A percentile compares a stretch with the other conserved stretches of the same genome.
phyloP scores from a whole-genome alignment of 2,888 invertebrate genomes.

The Sesamia inferens region DNA sequence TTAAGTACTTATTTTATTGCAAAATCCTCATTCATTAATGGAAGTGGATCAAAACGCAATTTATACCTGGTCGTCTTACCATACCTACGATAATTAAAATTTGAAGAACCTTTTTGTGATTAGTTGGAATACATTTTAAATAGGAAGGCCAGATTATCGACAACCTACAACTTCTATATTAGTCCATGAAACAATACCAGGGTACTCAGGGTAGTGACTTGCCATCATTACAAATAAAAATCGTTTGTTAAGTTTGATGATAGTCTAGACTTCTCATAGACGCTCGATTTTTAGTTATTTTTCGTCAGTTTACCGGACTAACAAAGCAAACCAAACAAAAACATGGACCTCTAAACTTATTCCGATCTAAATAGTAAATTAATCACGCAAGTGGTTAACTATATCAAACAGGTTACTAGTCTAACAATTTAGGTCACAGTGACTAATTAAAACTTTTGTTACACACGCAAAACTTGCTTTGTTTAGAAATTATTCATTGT shows the following conservation, averaged over 20 bases:
- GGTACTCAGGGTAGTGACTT: not conserved
- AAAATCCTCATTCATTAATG: conserved; percentile 32
- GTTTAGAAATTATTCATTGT: conserved; percentile 66
- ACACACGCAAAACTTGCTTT: conserved; percentile 76
- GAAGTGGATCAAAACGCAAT: conserved; percentile 20
- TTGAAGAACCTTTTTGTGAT: not conserved
- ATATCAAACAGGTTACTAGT: conserved; percentile 60
- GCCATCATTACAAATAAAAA: no score
- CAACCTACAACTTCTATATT: not conserved
- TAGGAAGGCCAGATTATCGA: not conserved
- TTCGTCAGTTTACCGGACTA: not conserved
- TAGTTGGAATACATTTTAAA: not conserved
- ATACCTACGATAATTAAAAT: conserved; percentile 9
- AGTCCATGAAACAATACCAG: not conserved
- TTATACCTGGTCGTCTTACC: not conserved
- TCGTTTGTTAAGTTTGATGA: not conserved
- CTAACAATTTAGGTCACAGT: conserved; percentile 78
- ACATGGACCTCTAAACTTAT: conserved; percentile 34
- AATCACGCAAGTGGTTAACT: conserved; percentile 68
- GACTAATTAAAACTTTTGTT: conserved; percentile 76
- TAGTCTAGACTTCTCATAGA: not conserved
- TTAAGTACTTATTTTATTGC: conserved; percentile 32
- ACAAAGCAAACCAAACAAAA: conserved; percentile 20
- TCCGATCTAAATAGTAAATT: conserved; percentile 51
- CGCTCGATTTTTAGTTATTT: not conserved